These are phyloP conservation scores for Crossocerus cetratus DNA, from an alignment of 2,888 invertebrate genomes.

Conservation along the genomic window DNA sequence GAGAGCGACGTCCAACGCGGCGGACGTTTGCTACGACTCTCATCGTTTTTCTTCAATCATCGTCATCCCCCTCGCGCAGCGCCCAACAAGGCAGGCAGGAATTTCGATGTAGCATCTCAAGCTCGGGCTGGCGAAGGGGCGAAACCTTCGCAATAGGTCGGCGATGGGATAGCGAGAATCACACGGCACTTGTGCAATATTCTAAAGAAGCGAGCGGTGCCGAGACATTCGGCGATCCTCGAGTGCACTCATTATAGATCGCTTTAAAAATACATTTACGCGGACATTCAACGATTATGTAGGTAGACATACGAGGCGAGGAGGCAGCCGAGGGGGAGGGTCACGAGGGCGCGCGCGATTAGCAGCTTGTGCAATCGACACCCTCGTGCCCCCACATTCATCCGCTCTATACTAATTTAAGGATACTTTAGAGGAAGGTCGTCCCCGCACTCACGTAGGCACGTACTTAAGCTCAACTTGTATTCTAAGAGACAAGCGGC, in stretches of 20 bases:
- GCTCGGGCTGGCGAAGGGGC: not conserved
- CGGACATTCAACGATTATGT: slow-evolving; percentile 21
- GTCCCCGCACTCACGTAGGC: no score
- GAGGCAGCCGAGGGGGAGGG: slow-evolving; percentile 33
- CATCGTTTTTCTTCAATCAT: no score
- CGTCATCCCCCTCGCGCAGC: no score
- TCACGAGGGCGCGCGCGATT: slow-evolving; percentile 34
- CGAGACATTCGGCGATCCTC: slow-evolving; percentile 27
- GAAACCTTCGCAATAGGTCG: not conserved
- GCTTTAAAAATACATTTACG: slow-evolving; percentile 49
- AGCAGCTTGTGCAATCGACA: slow-evolving; percentile 35
- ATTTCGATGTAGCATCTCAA: no score
- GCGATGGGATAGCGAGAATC: slow-evolving; percentile 12
- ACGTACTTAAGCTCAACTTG: no score
- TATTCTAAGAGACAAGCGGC: no score
- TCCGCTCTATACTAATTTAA: slow-evolving; percentile 4
- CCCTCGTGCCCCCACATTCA: slow-evolving; percentile 26
- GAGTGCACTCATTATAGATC: slow-evolving; percentile 37
- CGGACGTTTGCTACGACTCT: slow-evolving; percentile 1
- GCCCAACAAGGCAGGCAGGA: no score
- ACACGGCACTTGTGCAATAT: slow-evolving; percentile 33
- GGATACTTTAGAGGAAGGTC: not conserved
- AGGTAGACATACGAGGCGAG: not conserved
- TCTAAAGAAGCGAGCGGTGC: not conserved
- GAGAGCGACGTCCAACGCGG: not conserved